Conservation (phyloP, 2,888 invertebrate genomes). For the Osedax frankpressi region DNA sequence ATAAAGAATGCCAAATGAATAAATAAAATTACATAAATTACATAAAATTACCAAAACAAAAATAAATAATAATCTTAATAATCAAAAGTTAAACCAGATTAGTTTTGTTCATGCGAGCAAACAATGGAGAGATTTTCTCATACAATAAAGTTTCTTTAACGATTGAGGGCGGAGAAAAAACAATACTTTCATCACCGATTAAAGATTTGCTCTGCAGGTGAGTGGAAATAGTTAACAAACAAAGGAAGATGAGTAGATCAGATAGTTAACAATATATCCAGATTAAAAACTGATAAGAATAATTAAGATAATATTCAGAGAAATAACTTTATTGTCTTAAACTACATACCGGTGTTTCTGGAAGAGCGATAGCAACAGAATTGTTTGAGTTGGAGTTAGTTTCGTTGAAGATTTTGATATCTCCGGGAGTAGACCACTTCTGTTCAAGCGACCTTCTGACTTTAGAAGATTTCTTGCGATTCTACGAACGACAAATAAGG, state of each 20-base stretch:
- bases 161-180: conserved; percentile 76
- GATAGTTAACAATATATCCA: background rate
- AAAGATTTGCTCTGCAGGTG: conserved; percentile 66
- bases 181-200: conserved; percentile 59
- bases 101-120: background rate
- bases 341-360: conserved; percentile 19
- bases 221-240: background rate
- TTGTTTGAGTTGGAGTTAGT: background rate
- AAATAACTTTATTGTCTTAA: no score
- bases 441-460: conserved; percentile 63
- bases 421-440: conserved; percentile 57
- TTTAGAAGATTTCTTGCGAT: background rate
- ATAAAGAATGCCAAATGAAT: no score
- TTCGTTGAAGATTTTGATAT: conserved; percentile 32
- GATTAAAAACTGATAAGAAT: no score
- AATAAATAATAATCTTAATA: no score
- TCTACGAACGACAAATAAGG: background rate
- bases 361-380: background rate
- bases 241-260: background rate
- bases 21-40: no score
- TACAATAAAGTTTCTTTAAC: conserved; percentile 24
- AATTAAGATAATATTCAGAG: no score
- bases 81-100: no score
- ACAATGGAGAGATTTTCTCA: conserved; percentile 13
- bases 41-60: no score